A percentile compares a stretch with the other conserved stretches of the same genome.
phyloP scores from a whole-genome alignment of 2,113 vertebrate species.

The Eleginops maclovinus region DNA sequence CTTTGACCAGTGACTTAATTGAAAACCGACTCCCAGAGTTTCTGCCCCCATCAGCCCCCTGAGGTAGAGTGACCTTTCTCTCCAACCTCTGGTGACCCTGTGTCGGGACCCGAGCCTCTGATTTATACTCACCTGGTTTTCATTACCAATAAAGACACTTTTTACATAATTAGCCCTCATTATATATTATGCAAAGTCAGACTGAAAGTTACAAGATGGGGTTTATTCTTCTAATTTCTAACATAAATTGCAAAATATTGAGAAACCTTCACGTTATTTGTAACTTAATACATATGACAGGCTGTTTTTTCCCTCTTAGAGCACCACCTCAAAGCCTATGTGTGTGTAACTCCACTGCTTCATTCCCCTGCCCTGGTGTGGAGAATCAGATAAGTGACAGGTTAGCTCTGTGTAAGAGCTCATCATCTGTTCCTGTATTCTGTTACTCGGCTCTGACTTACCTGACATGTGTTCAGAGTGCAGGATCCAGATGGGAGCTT shows the following conservation, averaged over 20 bases:
- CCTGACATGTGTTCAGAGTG: constrained; percentile 72
- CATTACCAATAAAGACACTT: constrained; percentile 70
- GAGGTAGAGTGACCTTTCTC: constrained; percentile 69
- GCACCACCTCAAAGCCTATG: constrained; percentile 21
- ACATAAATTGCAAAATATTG: constrained; percentile 32
- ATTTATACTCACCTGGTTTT: constrained; percentile 76
- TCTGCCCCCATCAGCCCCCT: constrained; percentile 64
- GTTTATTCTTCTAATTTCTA: constrained; percentile 14
- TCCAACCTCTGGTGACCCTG: constrained; percentile 72
- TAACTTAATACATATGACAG: constrained; percentile 44
- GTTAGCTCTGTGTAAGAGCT: constrained; percentile 51
- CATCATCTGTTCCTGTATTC: constrained; percentile 79
- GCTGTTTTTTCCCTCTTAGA: constrained; percentile 23
- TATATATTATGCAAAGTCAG: constrained; percentile 2
- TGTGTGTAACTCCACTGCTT: constrained; percentile 16
- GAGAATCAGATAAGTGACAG: constrained; percentile 61
- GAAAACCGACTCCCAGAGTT: constrained; percentile 79
- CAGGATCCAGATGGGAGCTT: constrained; percentile 73
- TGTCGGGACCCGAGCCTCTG: constrained; percentile 35
- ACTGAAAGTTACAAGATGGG: neutral
- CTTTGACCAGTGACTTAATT: constrained; percentile 74
- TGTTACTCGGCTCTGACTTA: constrained; percentile 67
- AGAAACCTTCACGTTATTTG: constrained; percentile 17
- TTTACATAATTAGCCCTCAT: constrained; percentile 20
- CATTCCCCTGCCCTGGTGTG: constrained; percentile 22